Base-by-base conservation (phyloP, 30 jellyfish, hydroid and myxozoan species). In the Phacellophora camtschatica region DNA sequence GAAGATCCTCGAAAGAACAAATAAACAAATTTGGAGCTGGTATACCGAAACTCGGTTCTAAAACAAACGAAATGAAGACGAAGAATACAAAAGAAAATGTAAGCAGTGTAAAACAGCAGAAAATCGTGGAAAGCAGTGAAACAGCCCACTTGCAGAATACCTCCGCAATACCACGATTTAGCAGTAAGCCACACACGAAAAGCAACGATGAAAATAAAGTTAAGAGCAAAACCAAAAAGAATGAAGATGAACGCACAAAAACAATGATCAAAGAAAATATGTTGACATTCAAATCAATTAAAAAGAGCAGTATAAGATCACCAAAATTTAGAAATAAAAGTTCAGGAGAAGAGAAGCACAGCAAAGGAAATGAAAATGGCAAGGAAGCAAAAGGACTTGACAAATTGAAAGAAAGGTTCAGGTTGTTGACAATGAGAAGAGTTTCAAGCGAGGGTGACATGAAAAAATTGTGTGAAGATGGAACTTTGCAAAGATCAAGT, bases 361-460 rank as follows among this genome's bases (percentile, higher is more conserved):
- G n/a, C n/a, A n/a, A n/a, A n/a, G n/a, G n/a, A n/a, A n/a, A n/a
- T n/a, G n/a, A n/a, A n/a, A 46, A 46, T 7, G 50, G 36, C 15
- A 58, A 30, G 22, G 62, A 61, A 68, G 41, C 18, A 24, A 67
- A 54, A 66, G 82, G 78, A 34, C 66, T 62, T 18, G 73, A 66
- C 8, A 57, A 63, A 24, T 25, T 68, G 32, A 25, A 83, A 53
- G 82, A 83, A 83, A 36, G 89, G 6, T 67, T 57, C 28, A 63
- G 84, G 11, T 31, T 43, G 41, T 41, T 73, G 22, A 53, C 77
- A 10, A 62, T 70, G 50, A 22, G 90, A 25, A 65, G 74, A 34
- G 67, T 53, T 15, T 63, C 82, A 2, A 76, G 78, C 54, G 96
- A 71, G 58, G 50, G 42, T 9, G 82, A 77, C 28, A 1, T 77